phyloP scores from a whole-genome alignment of 2,113 vertebrate genomes.

The Semnopithecus entellus region DNA sequence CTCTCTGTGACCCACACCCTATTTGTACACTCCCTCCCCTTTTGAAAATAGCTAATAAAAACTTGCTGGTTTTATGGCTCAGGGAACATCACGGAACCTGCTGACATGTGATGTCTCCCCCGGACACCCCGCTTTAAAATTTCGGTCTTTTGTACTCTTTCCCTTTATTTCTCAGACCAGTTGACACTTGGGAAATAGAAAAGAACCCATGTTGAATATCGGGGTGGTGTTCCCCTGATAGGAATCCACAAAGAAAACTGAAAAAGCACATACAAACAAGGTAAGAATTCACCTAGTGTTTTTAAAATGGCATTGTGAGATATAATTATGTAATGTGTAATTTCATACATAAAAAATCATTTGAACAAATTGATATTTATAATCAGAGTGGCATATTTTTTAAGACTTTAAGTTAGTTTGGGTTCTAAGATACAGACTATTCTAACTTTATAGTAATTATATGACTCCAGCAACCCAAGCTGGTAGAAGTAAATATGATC shows the following conservation, averaged over 20 bases:
- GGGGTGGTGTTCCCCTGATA: too few relatives aligned
- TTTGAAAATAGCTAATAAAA: too few relatives aligned
- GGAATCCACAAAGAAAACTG: slow-evolving; percentile 7
- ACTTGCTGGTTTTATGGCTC: too few relatives aligned
- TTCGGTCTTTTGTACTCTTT: too few relatives aligned
- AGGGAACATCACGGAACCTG: too few relatives aligned
- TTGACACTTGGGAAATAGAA: too few relatives aligned
- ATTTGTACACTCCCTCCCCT: too few relatives aligned
- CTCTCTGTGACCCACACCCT: too few relatives aligned
- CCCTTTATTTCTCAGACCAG: too few relatives aligned
- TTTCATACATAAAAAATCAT: background rate
- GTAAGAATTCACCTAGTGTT: background rate
- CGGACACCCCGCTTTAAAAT: too few relatives aligned
- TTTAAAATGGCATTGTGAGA: background rate
- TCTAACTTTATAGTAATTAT: slow-evolving; percentile 61
- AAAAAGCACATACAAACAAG: background rate
- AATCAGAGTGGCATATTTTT: slow-evolving; percentile 59
- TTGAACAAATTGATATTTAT: slow-evolving; percentile 75
- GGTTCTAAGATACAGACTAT: slow-evolving; percentile 39
- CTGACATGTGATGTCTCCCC: too few relatives aligned
- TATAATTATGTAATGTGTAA: background rate
- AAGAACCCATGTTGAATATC: too few relatives aligned
- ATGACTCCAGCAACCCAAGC: slow-evolving; percentile 63
- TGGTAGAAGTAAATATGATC: slow-evolving; percentile 61
- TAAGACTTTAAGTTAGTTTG: background rate